These are phyloP conservation scores for Laupala kohalensis DNA, from an alignment of 1,140 invertebrate species.

Conservation along the genomic window DNA sequence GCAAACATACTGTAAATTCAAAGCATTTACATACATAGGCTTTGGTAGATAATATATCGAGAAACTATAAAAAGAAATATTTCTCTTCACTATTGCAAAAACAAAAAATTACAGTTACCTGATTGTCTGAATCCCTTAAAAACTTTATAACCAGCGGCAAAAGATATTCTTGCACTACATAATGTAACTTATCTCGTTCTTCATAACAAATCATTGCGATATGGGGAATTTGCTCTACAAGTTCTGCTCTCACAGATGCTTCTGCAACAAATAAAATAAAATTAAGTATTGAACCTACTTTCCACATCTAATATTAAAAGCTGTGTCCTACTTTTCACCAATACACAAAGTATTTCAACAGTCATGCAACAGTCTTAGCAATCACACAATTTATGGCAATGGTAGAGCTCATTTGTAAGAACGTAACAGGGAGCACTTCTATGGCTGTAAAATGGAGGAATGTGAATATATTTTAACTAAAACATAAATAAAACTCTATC, in stretches of 20 bases:
- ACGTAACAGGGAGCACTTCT: too few species aligned
- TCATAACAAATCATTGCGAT: constrained; percentile 47
- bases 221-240: constrained; percentile 50
- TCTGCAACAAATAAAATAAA: constrained; percentile 38
- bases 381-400: too few species aligned
- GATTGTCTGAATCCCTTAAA: constrained; percentile 41
- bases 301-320: too few species aligned
- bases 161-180: constrained; percentile 35
- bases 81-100: background rate
- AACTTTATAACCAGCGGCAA: constrained; percentile 45
- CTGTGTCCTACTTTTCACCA: too few species aligned
- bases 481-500: too few species aligned
- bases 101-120: constrained; percentile 29
- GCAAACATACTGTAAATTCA: background rate
- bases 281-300: too few species aligned
- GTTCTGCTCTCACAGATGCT: constrained; percentile 38
- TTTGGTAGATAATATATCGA: too few species aligned
- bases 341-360: too few species aligned
- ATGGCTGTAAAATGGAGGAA: too few species aligned
- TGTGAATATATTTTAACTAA: too few species aligned
- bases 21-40: background rate
- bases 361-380: too few species aligned
- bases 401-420: too few species aligned
- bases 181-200: constrained; percentile 27
- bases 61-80: background rate